phyloP scores from a whole-genome alignment of 2,888 invertebrate genomes.

The Oscheius sp. region DNA sequence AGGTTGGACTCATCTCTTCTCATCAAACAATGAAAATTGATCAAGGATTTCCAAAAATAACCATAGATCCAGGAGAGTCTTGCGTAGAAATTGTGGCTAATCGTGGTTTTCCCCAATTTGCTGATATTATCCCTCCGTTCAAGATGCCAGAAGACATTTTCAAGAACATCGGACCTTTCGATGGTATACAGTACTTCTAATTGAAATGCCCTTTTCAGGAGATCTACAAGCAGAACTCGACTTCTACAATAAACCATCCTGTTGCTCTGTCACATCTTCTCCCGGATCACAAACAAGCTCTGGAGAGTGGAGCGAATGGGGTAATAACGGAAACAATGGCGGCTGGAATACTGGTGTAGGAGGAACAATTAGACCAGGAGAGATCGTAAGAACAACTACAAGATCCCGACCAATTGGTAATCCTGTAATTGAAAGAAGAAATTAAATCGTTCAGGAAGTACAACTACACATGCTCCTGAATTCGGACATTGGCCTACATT shows the following conservation, averaged over 20 bases:
- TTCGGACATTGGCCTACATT: slow-evolving; percentile 17
- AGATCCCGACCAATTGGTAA: background rate
- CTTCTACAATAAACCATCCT: slow-evolving; percentile 10
- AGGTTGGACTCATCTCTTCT: slow-evolving; percentile 40
- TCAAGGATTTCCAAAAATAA: slow-evolving; percentile 37
- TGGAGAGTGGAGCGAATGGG: slow-evolving; percentile 28
- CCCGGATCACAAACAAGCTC: background rate
- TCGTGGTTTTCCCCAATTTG: slow-evolving; percentile 27
- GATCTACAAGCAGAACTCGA: slow-evolving; percentile 7
- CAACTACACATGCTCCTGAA: background rate
- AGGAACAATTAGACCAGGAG: background rate
- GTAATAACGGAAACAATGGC: slow-evolving; percentile 21
- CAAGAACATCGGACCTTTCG: slow-evolving; percentile 37
- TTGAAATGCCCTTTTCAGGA: background rate
- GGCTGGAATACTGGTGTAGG: slow-evolving; percentile 8
- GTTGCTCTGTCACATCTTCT: slow-evolving; percentile 10
- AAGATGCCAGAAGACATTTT: slow-evolving; percentile 36
- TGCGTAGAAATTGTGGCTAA: slow-evolving; percentile 36
- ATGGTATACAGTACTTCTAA: slow-evolving; percentile 28
- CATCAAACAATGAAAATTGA: slow-evolving; percentile 39
- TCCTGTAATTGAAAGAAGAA: background rate
- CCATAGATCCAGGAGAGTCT: slow-evolving; percentile 36
- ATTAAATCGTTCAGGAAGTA: background rate
- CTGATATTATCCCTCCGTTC: slow-evolving; percentile 37
- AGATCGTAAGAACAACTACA: background rate